phyloP scores from a whole-genome alignment of 2,113 vertebrate species.

The Perca flavescens region DNA sequence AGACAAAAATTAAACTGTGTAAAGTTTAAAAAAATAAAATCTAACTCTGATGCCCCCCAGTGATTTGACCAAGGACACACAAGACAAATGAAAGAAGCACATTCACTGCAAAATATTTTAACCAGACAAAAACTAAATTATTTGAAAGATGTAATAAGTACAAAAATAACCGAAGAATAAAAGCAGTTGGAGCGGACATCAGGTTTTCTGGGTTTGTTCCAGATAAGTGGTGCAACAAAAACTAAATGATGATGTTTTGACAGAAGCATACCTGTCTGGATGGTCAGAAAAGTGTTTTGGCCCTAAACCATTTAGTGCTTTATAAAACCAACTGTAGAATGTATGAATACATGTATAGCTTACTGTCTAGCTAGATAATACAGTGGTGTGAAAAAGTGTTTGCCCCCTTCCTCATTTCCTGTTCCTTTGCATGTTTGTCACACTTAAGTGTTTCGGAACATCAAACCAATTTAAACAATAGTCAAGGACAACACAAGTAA shows the following conservation, averaged over 20 bases:
- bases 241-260: slow-evolving; percentile 3
- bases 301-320: slow-evolving; percentile 2
- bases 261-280: neutral
- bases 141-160: neutral
- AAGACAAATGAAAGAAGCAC: no score
- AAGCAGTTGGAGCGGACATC: neutral
- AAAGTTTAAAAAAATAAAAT: neutral
- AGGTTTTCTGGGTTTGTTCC: neutral
- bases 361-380: no score
- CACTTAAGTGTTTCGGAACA: no score
- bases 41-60: neutral
- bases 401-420: no score
- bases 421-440: no score
- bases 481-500: no score
- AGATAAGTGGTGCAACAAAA: neutral
- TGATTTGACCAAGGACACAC: neutral
- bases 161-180: neutral
- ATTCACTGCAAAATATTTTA: no score
- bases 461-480: no score
- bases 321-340: neutral
- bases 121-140: no score
- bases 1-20: neutral
- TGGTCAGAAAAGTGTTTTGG: slow-evolving; percentile 1
- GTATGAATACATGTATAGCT: neutral
- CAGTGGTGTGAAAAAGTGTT: no score